Evolutionary conservation across 2,797 vertebrate genomes (phyloP).

Genomic region (Meda fulgida): DNA sequence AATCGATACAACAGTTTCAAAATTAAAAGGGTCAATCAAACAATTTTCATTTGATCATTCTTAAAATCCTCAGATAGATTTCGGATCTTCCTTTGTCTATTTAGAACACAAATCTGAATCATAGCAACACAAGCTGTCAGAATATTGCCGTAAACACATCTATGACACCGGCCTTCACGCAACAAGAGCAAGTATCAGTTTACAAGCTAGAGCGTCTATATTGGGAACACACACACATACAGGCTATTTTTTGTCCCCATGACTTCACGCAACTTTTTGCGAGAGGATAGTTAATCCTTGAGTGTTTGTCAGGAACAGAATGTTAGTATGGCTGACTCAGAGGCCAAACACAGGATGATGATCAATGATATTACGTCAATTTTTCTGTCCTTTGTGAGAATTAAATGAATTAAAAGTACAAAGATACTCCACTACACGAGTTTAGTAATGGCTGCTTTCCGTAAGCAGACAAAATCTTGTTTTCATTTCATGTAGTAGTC

Average conservation of each 20-base stretch:
- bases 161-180: constrained; percentile 33
- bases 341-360: constrained; percentile 45
- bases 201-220: constrained; percentile 70
- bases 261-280: constrained; percentile 81
- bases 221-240: constrained; percentile 62
- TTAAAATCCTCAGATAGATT: neutral
- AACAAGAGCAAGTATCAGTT: constrained; percentile 66
- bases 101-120: constrained; percentile 30
- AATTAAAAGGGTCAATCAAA: neutral
- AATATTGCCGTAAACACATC: constrained; percentile 31
- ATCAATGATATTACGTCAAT: neutral
- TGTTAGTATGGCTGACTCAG: constrained; percentile 65
- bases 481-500: constrained; percentile 65
- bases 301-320: constrained; percentile 64
- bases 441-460: constrained; percentile 28
- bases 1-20: neutral
- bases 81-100: neutral
- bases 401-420: neutral
- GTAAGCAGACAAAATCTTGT: constrained; percentile 53
- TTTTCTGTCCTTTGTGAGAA: neutral
- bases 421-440: constrained; percentile 14
- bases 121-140: neutral
- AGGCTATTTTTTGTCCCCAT: constrained; percentile 77
- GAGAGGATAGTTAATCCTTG: constrained; percentile 73
- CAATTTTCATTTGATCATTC: neutral